Evolutionary conservation across 2,797 vertebrate genomes (phyloP).

Genomic region (Schizothorax lantsangensis): DNA sequence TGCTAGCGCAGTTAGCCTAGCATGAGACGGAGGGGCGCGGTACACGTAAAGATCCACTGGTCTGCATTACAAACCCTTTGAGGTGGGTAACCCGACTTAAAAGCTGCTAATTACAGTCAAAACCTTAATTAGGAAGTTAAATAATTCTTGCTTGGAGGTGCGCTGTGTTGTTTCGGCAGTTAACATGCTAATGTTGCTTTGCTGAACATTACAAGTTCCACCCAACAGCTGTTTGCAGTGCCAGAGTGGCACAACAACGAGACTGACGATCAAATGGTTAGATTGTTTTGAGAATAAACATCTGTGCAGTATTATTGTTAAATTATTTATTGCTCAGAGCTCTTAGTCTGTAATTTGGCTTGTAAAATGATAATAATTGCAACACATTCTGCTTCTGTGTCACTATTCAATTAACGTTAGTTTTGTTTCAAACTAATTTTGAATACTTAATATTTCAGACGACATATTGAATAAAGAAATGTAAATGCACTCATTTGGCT

Average conservation of each 20-base stretch:
- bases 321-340: neutral
- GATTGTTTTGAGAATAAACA: neutral
- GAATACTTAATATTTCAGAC: neutral
- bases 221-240: constrained; percentile 37
- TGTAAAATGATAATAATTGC: neutral
- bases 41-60: constrained; percentile 8
- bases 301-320: too few relatives aligned
- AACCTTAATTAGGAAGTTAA: neutral
- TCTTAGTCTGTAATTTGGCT: neutral
- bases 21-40: constrained; percentile 43
- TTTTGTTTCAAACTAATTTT: neutral
- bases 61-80: constrained; percentile 15
- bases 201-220: constrained; percentile 12
- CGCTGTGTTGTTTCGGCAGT: neutral
- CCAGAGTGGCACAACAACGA: constrained; percentile 26
- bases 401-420: neutral
- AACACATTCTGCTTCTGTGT: neutral
- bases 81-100: constrained; percentile 29
- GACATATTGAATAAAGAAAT: neutral
- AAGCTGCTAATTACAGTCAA: neutral
- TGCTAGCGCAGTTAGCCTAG: constrained; percentile 41
- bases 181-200: neutral
- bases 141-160: neutral
- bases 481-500: neutral
- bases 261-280: neutral